A percentile compares a stretch with the other conserved stretches of the same genome.
Evolutionary conservation across 2,113 vertebrate genomes (phyloP).

Genomic region (Rhodinocichla rosea): DNA sequence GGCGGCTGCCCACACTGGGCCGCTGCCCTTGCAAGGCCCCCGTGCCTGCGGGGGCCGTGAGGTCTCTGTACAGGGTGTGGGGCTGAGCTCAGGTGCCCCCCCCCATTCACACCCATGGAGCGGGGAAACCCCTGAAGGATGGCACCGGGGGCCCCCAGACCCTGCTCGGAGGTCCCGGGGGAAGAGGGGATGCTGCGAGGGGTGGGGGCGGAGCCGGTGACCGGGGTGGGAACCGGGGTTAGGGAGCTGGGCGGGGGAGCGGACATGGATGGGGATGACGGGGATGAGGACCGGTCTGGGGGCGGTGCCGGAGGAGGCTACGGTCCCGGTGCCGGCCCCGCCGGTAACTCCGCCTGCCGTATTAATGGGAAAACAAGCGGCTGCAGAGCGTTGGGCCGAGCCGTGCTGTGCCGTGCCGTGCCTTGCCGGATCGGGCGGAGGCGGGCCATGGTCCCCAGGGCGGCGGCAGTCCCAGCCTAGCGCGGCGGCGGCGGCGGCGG

Average conservation of each 20-base stretch:
- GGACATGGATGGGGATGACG: background rate
- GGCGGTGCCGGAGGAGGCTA: background rate
- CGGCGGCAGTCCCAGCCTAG: background rate
- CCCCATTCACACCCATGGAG: background rate
- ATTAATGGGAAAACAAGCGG: slow-evolving; percentile 41
- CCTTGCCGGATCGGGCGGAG: background rate
- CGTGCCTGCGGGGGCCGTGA: accelerated
- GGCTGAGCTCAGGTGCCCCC: background rate
- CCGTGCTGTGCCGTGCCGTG: background rate
- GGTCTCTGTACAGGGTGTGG: accelerated
- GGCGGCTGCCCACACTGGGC: background rate
- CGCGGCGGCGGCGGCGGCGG: background rate
- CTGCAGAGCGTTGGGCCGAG: background rate
- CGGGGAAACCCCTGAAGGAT: accelerated
- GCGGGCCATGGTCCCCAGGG: background rate
- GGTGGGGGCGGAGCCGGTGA: background rate
- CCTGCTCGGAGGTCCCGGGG: background rate
- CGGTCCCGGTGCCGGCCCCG: background rate
- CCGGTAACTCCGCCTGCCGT: slow-evolving; percentile 28
- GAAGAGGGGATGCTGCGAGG: background rate
- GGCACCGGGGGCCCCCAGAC: background rate
- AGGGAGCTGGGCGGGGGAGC: background rate
- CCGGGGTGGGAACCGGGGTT: background rate
- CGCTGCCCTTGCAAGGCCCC: background rate
- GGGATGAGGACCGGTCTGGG: background rate